phyloP scores from a whole-genome alignment of 92 coral and sea anemone genomes.

The Heliopora coerulea region DNA sequence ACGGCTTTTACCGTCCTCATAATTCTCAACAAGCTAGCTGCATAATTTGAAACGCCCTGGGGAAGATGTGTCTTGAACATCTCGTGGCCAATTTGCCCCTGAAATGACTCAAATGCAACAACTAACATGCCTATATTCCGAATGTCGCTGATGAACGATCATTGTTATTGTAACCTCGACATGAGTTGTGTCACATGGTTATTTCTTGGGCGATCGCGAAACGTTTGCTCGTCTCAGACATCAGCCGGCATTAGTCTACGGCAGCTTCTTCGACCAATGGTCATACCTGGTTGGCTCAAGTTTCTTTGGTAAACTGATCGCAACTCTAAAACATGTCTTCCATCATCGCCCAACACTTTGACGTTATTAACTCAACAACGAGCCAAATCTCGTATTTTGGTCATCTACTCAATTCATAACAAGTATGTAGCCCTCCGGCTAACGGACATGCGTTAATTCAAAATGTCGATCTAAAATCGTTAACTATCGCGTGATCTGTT shows the following conservation, averaged over 20 bases:
- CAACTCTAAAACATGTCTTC: too few species aligned
- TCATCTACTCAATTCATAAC: slow-evolving; percentile 5
- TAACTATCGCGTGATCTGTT: too few species aligned
- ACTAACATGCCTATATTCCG: too few species aligned
- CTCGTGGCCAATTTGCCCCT: neutral
- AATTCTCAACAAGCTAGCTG: neutral
- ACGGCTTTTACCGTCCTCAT: neutral
- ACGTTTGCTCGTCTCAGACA: neutral
- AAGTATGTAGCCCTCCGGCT: slow-evolving; percentile 32
- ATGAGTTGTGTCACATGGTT: neutral
- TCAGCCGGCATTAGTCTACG: neutral
- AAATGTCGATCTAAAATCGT: neutral
- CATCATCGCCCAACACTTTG: neutral
- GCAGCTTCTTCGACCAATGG: neutral
- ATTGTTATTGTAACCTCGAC: slow-evolving; percentile 1
- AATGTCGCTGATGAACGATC: neutral
- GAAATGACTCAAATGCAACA: too few species aligned
- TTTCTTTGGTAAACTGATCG: neutral
- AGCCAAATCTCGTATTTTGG: neutral
- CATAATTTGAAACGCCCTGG: slow-evolving; percentile 4
- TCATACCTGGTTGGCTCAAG: neutral
- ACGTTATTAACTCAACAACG: neutral
- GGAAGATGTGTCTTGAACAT: neutral
- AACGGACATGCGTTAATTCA: neutral
- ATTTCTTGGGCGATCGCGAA: neutral